phyloP scores from a whole-genome alignment of 2,888 invertebrate species.

The Congeria kusceri region DNA sequence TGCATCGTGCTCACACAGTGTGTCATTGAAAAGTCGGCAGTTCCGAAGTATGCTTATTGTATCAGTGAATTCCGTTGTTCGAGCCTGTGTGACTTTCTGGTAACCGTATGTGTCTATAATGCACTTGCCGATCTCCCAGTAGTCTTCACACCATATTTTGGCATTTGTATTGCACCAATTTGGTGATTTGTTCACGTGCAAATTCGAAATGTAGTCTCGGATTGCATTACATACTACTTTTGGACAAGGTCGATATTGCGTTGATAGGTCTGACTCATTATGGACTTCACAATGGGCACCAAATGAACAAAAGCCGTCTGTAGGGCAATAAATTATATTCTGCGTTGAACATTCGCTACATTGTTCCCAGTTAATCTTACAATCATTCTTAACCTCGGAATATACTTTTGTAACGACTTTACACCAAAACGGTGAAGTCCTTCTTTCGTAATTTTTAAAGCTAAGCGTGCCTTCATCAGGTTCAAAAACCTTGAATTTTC shows the following conservation, averaged over 20 bases:
- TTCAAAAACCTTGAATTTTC: not conserved
- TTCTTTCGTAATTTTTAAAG: conserved; percentile 8
- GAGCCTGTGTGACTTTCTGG: too few species aligned
- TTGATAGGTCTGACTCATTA: not conserved
- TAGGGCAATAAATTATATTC: conserved; percentile 1
- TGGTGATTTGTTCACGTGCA: not conserved
- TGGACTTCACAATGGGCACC: not conserved
- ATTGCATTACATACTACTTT: not conserved
- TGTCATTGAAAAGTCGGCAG: not conserved
- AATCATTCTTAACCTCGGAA: too few species aligned
- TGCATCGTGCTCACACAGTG: too few species aligned
- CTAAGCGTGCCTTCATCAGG: conserved; percentile 7
- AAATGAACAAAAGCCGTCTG: not conserved
- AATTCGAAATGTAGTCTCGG: not conserved
- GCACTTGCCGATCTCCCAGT: conserved; percentile 12
- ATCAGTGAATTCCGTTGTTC: conserved; percentile 6
- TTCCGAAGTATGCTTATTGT: conserved; percentile 5
- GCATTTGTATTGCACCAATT: conserved; percentile 9
- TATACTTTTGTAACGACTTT: too few species aligned
- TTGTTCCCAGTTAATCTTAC: not conserved
- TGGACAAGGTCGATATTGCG: not conserved
- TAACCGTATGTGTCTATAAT: conserved; percentile 4
- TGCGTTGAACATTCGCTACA: not conserved
- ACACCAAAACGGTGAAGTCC: not conserved
- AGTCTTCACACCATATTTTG: not conserved